A percentile compares a stretch with the other conserved stretches of the same genome.
Conservation (phyloP, 2,797 vertebrate species). For the Muscicapa comitata region DNA sequence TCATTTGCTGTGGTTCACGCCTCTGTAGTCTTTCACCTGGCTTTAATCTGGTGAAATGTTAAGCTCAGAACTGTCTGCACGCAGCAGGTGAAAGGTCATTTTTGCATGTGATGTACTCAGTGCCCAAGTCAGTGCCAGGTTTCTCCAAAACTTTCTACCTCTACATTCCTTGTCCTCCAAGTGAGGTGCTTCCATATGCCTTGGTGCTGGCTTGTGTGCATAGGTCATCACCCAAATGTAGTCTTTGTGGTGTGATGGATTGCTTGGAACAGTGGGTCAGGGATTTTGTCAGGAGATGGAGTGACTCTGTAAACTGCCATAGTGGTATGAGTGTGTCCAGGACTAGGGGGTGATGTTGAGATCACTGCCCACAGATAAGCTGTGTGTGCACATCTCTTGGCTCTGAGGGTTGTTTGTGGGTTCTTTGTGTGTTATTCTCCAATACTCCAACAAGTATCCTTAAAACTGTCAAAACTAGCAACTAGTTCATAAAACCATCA, state of each 20-base stretch:
- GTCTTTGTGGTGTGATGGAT: neutral
- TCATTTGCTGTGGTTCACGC: neutral
- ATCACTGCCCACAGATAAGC: neutral
- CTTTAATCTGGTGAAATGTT: neutral
- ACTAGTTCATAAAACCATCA: neutral
- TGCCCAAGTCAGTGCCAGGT: neutral
- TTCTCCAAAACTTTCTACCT: neutral
- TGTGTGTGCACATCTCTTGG: neutral
- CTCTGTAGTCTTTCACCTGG: neutral
- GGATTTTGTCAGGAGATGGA: neutral
- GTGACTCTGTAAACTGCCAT: neutral
- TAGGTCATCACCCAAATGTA: neutral
- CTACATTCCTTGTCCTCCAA: accelerated
- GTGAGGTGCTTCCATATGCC: neutral
- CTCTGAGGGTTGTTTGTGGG: neutral
- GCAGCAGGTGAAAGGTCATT: neutral
- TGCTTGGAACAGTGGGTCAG: neutral
- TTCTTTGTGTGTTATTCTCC: neutral
- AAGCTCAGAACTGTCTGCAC: neutral
- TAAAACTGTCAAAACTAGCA: neutral
- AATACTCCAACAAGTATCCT: accelerated
- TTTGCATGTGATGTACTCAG: neutral
- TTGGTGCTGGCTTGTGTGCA: neutral
- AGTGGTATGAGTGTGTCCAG: neutral
- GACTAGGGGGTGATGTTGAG: neutral